Evolutionary conservation across 2,113 vertebrate species (phyloP).

Genomic region (Paramormyrops kingsleyae): DNA sequence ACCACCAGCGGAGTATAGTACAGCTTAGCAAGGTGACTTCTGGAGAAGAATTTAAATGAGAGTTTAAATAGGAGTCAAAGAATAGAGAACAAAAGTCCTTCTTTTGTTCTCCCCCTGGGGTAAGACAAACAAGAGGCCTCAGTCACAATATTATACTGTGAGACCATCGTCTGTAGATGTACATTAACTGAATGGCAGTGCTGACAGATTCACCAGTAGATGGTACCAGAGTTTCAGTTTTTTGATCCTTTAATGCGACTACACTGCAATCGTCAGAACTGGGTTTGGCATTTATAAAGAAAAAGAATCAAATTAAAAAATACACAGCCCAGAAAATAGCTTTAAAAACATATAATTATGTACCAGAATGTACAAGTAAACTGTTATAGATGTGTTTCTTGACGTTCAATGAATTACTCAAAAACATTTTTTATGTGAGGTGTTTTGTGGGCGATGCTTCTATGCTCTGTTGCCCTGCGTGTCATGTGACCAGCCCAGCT

Average conservation of each 20-base stretch:
- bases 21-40: not conserved
- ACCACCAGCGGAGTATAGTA: not conserved
- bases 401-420: not conserved
- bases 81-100: not conserved
- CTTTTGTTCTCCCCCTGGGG: not conserved
- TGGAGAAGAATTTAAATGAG: not conserved
- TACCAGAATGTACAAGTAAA: not conserved
- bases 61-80: not conserved
- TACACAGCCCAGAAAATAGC: not conserved
- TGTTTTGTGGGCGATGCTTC: not conserved
- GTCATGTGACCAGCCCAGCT: not conserved
- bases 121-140: not conserved
- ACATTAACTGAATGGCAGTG: not conserved
- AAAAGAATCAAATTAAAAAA: not conserved
- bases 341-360: not conserved
- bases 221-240: slow-evolving; percentile 26
- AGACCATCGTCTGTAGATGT: not conserved
- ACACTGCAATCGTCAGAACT: not conserved
- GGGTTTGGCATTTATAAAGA: not conserved
- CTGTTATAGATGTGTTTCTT: not conserved
- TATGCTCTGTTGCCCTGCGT: not conserved
- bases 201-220: slow-evolving; percentile 24
- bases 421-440: not conserved
- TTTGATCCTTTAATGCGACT: not conserved
- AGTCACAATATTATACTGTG: not conserved